phyloP scores from a whole-genome alignment of 1,140 invertebrate species.

The Camponotus pennsylvanicus region DNA sequence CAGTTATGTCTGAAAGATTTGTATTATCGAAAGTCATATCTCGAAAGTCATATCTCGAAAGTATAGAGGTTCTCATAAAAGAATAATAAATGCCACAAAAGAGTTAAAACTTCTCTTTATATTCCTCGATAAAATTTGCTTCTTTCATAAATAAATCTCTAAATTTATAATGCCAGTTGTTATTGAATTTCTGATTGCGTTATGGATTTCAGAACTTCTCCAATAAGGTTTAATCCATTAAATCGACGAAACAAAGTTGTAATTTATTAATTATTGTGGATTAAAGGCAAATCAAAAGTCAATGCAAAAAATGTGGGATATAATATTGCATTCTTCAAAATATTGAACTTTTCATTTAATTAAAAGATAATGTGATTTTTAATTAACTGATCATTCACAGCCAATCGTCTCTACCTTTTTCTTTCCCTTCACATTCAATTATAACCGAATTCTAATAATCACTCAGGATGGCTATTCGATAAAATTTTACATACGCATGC shows the following conservation, averaged over 20 bases:
- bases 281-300: neutral
- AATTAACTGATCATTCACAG: conserved; percentile 29
- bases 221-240: neutral
- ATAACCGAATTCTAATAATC: conserved; percentile 18
- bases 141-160: neutral
- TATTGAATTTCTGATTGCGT: neutral
- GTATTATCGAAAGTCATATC: neutral
- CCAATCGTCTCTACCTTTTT: neutral
- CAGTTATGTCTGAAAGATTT: neutral
- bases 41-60: neutral
- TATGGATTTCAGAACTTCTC: neutral
- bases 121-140: neutral
- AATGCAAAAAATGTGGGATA: neutral
- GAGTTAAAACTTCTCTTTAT: neutral
- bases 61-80: neutral
- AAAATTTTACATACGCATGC: conserved; percentile 16
- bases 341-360: neutral
- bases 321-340: neutral
- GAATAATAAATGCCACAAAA: neutral
- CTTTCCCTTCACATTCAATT: neutral
- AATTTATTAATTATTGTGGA: neutral
- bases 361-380: neutral
- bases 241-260: neutral
- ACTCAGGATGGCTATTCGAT: conserved; percentile 20
- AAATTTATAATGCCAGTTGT: neutral